Conservation (phyloP, 2,113 vertebrate species). For the Ibidorhyncha struthersii region DNA sequence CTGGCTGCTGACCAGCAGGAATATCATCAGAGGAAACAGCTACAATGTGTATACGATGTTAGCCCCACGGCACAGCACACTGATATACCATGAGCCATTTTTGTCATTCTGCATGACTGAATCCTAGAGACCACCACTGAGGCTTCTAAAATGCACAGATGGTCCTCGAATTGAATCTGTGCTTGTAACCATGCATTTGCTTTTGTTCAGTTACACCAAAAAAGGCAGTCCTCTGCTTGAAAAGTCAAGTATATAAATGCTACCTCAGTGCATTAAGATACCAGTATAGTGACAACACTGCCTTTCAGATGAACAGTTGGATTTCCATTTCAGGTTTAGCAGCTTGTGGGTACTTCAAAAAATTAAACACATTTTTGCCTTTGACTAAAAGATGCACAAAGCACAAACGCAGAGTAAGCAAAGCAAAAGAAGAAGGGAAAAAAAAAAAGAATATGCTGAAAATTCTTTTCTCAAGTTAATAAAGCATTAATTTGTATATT, state of each 20-base stretch:
- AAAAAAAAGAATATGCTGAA: background rate
- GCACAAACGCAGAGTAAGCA: background rate
- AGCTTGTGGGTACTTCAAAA: background rate
- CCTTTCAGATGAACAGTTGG: background rate
- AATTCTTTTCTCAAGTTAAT: background rate
- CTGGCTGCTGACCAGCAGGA: background rate
- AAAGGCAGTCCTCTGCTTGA: background rate
- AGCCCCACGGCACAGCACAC: background rate
- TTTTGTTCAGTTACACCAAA: background rate
- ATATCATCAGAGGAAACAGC: background rate
- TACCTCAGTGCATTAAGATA: background rate
- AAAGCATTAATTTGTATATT: background rate
- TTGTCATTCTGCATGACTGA: background rate
- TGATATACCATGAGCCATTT: background rate
- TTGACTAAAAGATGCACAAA: background rate
- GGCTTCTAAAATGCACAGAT: background rate
- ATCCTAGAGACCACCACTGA: background rate
- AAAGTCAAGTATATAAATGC: background rate
- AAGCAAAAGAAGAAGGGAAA: background rate
- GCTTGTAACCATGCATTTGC: background rate
- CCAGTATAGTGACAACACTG: background rate
- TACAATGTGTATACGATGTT: fast-evolving
- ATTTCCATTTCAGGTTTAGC: background rate
- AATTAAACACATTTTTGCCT: background rate
- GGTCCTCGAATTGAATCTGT: background rate